Base-by-base conservation (phyloP, 2,113 vertebrate genomes). In the Agapornis roseicollis region DNA sequence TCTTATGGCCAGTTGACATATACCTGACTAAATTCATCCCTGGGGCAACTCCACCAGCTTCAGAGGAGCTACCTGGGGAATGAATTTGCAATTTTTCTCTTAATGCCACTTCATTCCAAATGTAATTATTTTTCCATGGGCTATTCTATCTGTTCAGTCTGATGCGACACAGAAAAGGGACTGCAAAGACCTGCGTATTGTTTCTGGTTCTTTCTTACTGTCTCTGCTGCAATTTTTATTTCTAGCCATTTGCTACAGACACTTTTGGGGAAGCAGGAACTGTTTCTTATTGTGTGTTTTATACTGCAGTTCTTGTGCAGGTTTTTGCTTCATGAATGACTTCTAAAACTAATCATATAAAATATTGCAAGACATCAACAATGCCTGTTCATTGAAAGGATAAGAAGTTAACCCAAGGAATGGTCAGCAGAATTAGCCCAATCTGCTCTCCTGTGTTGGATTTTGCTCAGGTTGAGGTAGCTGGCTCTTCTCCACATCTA, bases 11-110 rank as follows among this genome's bases (percentile, higher is more conserved):
- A 85, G 87, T 8, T 95, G 87, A 92, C 69, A 84, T 76, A 88
- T n/a, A 70, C 85, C 7, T 80, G 88, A 86, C 83, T 44, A 84
- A 94, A 94, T 96, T 89, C 92, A 93, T 94, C 93, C 95, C 95
- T n/a, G 80, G 95, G 90, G 90, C 81, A 86, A 46, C 65, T 74
- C 56, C 42, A 84, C 31, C 47, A 74, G 73, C 80, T 93, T 96
- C 60, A 88, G 78, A 91, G 58, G 66, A 90, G 52, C 53, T 66
- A 39, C 70, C 80, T 25, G 46, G 64, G 81, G 88, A 90, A 44
- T 3, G 22, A 89, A 82, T 81, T 90, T 53, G 56, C 52, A 81
- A 53, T 89, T 95, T 94, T 94, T 93, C 49, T 70, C 74, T 92
- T 89, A 92, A 50, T 29, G 41, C n/a, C 33, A 31, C 73, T 90